Evolutionary conservation across 2,888 invertebrate genomes (phyloP).

Genomic region (Tachina fera): DNA sequence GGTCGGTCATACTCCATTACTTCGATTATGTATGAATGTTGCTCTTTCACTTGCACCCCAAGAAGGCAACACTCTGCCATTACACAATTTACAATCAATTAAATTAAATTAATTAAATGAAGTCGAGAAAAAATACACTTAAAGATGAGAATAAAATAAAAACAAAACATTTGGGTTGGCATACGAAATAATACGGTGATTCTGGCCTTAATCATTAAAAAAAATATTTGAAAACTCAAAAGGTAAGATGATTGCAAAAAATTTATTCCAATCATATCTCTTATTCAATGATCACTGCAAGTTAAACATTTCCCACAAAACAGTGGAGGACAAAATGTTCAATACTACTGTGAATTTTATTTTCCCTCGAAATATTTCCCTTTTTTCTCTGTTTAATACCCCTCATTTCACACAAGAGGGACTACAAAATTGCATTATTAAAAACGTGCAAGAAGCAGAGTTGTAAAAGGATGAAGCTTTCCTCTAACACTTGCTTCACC

Average conservation of each 20-base stretch:
- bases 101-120: constrained; percentile 69
- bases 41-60: constrained; percentile 33
- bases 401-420: no score
- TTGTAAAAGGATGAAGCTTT: no score
- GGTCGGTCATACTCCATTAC: constrained; percentile 50
- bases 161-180: constrained; percentile 36
- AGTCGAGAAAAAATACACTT: constrained; percentile 28
- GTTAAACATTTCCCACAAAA: not conserved
- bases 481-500: no score
- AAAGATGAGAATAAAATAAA: constrained; percentile 31
- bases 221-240: constrained; percentile 19
- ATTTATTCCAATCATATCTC: constrained; percentile 25
- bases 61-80: constrained; percentile 45
- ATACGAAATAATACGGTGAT: constrained; percentile 17
- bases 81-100: constrained; percentile 69
- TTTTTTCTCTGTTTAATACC: no score
- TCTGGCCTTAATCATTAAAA: constrained; percentile 30
- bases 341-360: not conserved
- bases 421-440: no score
- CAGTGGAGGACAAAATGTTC: not conserved
- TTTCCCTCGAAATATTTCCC: no score
- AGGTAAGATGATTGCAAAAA: constrained; percentile 16
- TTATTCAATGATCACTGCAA: not conserved
- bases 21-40: not conserved
- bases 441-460: no score